phyloP scores from a whole-genome alignment of 2,888 invertebrate genomes.

The Lingula anatina region DNA sequence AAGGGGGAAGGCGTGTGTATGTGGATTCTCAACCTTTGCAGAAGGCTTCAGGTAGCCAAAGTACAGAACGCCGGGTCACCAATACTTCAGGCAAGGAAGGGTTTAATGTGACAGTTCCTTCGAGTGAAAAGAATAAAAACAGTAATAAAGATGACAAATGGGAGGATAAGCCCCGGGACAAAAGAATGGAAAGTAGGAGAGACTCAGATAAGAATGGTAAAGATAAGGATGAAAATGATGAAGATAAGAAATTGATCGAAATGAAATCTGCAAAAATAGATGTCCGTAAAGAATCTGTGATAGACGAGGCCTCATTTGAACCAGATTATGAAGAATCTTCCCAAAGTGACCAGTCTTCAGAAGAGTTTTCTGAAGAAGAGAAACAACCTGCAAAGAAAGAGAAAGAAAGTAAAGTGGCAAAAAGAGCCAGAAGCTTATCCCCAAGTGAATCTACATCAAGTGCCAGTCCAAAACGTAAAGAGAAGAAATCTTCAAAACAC shows the following conservation, averaged over 20 bases:
- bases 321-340: constrained; percentile 32
- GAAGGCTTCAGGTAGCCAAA: no score
- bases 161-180: constrained; percentile 2
- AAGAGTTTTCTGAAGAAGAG: constrained; percentile 12
- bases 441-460: constrained; percentile 1
- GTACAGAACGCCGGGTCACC: constrained; percentile 1
- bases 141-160: no score
- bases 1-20: background rate
- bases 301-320: constrained; percentile 40
- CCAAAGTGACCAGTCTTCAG: background rate
- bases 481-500: constrained; percentile 20
- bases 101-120: constrained; percentile 2
- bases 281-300: constrained; percentile 34
- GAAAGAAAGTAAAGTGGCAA: constrained; percentile 7
- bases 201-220: constrained; percentile 8
- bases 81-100: constrained; percentile 8
- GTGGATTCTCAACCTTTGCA: no score
- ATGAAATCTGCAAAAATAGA: constrained; percentile 2
- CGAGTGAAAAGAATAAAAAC: no score
- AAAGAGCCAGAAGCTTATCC: constrained; percentile 8
- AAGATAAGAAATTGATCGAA: constrained; percentile 6
- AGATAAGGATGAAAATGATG: constrained; percentile 13
- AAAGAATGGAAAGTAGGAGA: constrained; percentile 1
- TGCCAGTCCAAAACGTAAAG: constrained; percentile 10
- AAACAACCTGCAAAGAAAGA: constrained; percentile 6